Conservation (phyloP, 2,797 vertebrate genomes). For the Nothura maculosa region DNA sequence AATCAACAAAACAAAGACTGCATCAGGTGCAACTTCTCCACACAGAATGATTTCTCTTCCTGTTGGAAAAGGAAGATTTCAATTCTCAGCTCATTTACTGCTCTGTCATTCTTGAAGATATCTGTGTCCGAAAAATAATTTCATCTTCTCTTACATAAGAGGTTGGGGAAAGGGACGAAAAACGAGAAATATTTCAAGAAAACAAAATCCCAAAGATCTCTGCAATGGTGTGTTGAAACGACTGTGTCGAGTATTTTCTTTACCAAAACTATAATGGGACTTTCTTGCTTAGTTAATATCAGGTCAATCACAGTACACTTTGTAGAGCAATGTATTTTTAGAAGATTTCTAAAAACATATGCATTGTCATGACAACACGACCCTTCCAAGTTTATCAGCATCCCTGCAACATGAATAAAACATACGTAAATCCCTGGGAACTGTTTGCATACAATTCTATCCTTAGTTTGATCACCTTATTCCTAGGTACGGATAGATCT, state of each 20-base stretch:
- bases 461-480: not conserved
- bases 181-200: not conserved
- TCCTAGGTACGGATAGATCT: not conserved
- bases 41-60: not conserved
- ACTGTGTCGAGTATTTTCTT: not conserved
- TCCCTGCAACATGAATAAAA: not conserved
- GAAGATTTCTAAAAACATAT: not conserved
- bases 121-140: not conserved
- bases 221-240: not conserved
- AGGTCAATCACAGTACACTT: not conserved
- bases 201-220: not conserved
- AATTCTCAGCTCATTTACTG: not conserved
- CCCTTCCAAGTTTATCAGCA: not conserved
- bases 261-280: not conserved
- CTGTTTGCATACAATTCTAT: not conserved
- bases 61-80: not conserved
- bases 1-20: not conserved
- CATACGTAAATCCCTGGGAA: not conserved
- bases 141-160: not conserved
- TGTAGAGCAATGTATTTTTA: not conserved
- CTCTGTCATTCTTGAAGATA: not conserved
- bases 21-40: not conserved
- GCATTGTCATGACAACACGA: not conserved
- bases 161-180: rapidly evolving
- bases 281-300: not conserved